phyloP scores from a whole-genome alignment of 2,888 invertebrate species.

The Eupithecia tripunctaria region DNA sequence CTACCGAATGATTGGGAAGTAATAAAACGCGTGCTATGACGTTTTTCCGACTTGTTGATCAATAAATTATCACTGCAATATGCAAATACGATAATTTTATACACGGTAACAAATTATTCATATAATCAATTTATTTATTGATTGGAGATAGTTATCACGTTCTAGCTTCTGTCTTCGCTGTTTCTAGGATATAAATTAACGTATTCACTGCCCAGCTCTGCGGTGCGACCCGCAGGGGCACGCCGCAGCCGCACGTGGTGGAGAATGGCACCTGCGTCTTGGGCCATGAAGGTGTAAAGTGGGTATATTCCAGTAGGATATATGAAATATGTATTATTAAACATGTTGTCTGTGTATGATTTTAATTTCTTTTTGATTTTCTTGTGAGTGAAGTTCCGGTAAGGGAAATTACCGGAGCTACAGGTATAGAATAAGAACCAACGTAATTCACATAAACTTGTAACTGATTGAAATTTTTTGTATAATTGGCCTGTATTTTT shows the following conservation, averaged over 20 bases:
- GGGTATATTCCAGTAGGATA: too few relatives aligned
- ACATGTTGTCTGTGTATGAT: neutral
- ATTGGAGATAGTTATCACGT: neutral
- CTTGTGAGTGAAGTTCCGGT: neutral
- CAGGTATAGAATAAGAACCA: neutral
- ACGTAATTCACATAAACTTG: neutral
- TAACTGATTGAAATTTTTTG: neutral
- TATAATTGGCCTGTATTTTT: neutral
- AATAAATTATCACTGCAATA: constrained; percentile 11
- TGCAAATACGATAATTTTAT: constrained; percentile 5
- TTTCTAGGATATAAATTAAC: neutral
- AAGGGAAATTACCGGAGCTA: neutral
- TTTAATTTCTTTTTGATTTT: neutral
- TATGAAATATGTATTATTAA: too few relatives aligned
- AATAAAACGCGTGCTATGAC: constrained; percentile 7
- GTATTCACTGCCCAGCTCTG: too few relatives aligned
- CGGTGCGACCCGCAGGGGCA: too few relatives aligned
- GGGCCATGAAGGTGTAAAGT: too few relatives aligned
- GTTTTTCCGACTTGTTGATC: constrained; percentile 8
- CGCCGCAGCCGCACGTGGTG: too few relatives aligned
- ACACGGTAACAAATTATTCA: neutral
- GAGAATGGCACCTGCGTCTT: too few relatives aligned
- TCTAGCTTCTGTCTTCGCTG: neutral
- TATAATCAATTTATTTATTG: constrained; percentile 1
- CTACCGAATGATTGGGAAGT: constrained; percentile 12